These are phyloP conservation scores for Cyrtodaria siliqua DNA, from an alignment of 2,888 invertebrate species.

Conservation along the genomic window DNA sequence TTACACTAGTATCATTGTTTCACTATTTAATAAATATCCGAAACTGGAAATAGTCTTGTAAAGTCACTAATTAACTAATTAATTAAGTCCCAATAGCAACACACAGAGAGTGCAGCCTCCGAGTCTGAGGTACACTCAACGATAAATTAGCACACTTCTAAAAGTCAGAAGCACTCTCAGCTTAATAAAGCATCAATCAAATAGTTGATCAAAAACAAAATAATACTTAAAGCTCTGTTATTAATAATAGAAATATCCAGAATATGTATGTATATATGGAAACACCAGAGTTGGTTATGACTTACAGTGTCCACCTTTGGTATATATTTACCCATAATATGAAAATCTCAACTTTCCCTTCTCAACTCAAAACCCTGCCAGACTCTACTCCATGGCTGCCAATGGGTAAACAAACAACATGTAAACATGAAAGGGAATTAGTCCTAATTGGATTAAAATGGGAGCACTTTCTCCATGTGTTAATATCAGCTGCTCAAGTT, in stretches of 20 bases:
- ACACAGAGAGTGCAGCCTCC: too few species aligned
- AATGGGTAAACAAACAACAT: conserved; percentile 29
- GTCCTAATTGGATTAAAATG: conserved; percentile 47
- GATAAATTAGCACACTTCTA: too few species aligned
- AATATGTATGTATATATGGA: background rate
- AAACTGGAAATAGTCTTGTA: too few species aligned
- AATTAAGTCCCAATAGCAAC: too few species aligned
- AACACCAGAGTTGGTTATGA: conserved; percentile 22
- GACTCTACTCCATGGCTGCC: conserved; percentile 13
- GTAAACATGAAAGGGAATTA: conserved; percentile 23
- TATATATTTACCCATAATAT: conserved; percentile 48
- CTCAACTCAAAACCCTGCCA: conserved; percentile 53
- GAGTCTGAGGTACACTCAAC: too few species aligned
- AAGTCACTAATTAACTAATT: too few species aligned
- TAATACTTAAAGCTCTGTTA: background rate
- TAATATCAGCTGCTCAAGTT: conserved; percentile 24
- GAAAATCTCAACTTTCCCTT: conserved; percentile 51
- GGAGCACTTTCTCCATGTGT: conserved; percentile 28
- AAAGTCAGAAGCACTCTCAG: too few species aligned
- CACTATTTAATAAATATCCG: too few species aligned
- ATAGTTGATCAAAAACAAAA: too few species aligned
- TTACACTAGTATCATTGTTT: too few species aligned
- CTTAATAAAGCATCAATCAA: too few species aligned
- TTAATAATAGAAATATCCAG: background rate
- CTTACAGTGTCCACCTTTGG: conserved; percentile 13